phyloP scores from a whole-genome alignment of 1,140 invertebrate species.

The Drosophila oshimai region DNA sequence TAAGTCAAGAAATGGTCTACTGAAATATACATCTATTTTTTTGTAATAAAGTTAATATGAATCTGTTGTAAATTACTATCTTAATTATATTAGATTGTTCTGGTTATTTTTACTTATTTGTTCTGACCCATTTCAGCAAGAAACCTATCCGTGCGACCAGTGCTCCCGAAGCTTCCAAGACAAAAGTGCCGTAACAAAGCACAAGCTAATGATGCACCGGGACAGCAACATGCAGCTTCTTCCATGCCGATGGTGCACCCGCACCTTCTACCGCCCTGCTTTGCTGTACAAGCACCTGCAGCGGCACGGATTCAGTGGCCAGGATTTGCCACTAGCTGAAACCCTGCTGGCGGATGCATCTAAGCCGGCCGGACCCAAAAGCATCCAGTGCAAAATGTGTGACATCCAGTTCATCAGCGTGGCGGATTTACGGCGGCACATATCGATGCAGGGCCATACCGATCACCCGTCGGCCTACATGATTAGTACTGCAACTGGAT shows the following conservation, averaged over 20 bases:
- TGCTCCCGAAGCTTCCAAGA: slow-evolving; percentile 83
- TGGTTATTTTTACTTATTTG: too few species aligned
- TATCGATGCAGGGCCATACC: slow-evolving; percentile 36
- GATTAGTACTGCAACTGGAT: slow-evolving; percentile 63
- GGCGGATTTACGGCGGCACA: slow-evolving; percentile 55
- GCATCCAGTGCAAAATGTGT: slow-evolving; percentile 66
- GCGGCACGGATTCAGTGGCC: slow-evolving; percentile 58
- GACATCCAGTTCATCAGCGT: slow-evolving; percentile 57
- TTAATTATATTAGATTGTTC: too few species aligned
- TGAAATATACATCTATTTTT: too few species aligned
- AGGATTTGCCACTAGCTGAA: slow-evolving; percentile 63
- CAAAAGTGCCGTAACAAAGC: slow-evolving; percentile 83
- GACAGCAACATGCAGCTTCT: slow-evolving; percentile 80
- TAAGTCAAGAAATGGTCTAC: too few species aligned
- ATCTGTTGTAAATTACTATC: too few species aligned
- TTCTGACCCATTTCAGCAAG: slow-evolving; percentile 37
- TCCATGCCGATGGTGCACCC: slow-evolving; percentile 84
- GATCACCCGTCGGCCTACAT: slow-evolving; percentile 43
- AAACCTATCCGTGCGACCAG: slow-evolving; percentile 82
- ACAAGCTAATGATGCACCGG: slow-evolving; percentile 82
- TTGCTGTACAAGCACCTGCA: slow-evolving; percentile 75
- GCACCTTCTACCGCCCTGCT: slow-evolving; percentile 84
- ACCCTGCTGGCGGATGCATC: slow-evolving; percentile 56
- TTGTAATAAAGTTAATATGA: too few species aligned
- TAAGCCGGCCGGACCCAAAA: slow-evolving; percentile 55